These are phyloP conservation scores for Trissolcus basalis DNA, from an alignment of 1,140 invertebrate genomes.

Conservation along the genomic window DNA sequence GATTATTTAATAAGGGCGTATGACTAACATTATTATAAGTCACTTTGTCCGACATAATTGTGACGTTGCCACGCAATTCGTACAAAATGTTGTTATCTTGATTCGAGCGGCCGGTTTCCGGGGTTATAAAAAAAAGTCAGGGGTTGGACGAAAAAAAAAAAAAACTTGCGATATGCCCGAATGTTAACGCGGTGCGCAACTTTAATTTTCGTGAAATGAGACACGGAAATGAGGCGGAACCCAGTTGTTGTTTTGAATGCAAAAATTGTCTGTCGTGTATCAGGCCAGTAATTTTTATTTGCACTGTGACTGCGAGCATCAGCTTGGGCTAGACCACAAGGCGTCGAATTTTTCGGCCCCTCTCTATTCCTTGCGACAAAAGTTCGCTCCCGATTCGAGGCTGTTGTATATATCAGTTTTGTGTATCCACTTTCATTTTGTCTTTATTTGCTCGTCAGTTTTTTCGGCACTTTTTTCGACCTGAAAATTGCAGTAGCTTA, in stretches of 20 bases:
- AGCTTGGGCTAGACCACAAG: background rate
- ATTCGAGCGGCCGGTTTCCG: slow-evolving; percentile 10
- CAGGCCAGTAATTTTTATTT: slow-evolving; percentile 31
- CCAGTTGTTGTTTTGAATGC: slow-evolving; percentile 38
- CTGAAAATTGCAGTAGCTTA: slow-evolving; percentile 19
- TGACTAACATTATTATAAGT: slow-evolving; percentile 29
- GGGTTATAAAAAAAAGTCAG: too few relatives aligned
- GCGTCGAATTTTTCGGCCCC: background rate
- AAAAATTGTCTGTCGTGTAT: slow-evolving; percentile 24
- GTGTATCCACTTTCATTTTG: slow-evolving; percentile 1
- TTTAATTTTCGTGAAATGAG: slow-evolving; percentile 48
- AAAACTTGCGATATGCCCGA: slow-evolving; percentile 38
- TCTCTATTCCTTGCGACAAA: too few relatives aligned
- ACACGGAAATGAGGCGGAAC: slow-evolving; percentile 42
- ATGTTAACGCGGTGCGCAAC: slow-evolving; percentile 39
- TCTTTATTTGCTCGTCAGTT: background rate
- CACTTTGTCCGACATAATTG: slow-evolving; percentile 39
- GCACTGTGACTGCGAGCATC: slow-evolving; percentile 23
- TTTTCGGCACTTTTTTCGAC: background rate
- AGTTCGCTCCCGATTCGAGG: background rate
- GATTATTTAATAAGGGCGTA: slow-evolving; percentile 38
- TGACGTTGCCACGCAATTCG: slow-evolving; percentile 42
- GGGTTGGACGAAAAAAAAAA: slow-evolving; percentile 19
- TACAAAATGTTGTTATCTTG: slow-evolving; percentile 46
- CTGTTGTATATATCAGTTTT: slow-evolving; percentile 4